A percentile compares a stretch with the other conserved stretches of the same genome.
Evolutionary conservation across 2,113 vertebrate genomes (phyloP).

Genomic region (Poeciliopsis occidentalis): DNA sequence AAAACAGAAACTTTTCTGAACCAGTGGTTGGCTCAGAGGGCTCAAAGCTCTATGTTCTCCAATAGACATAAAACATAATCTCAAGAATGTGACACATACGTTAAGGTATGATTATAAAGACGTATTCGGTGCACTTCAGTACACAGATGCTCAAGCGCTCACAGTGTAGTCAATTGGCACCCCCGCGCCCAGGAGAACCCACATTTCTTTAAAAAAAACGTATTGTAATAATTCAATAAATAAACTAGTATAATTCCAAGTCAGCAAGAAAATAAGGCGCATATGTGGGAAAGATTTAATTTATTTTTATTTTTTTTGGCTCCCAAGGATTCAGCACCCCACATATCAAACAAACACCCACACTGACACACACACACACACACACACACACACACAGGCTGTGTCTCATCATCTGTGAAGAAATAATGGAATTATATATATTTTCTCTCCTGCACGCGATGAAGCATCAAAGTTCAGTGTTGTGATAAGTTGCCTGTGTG

Average conservation of each 20-base stretch:
- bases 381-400: constrained; percentile 19
- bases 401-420: constrained; percentile 85
- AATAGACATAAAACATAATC: constrained; percentile 52
- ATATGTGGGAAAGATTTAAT: constrained; percentile 25
- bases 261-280: constrained; percentile 61
- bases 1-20: neutral
- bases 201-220: constrained; percentile 41
- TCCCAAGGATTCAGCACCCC: constrained; percentile 46
- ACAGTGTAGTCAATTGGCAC: constrained; percentile 52
- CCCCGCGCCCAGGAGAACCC: constrained; percentile 50
- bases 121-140: constrained; percentile 38
- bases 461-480: constrained; percentile 82
- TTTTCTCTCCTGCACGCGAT: constrained; percentile 71
- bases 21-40: neutral
- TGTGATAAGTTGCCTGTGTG: constrained; percentile 80
- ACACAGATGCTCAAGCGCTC: constrained; percentile 62
- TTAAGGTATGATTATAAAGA: constrained; percentile 53
- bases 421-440: constrained; percentile 89
- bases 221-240: constrained; percentile 74
- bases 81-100: constrained; percentile 42
- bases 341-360: constrained; percentile 38
- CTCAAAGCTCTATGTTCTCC: constrained; percentile 19
- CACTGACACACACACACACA: constrained; percentile 45
- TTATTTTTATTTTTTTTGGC: constrained; percentile 38
- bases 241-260: constrained; percentile 65